Evolutionary conservation across 1,140 invertebrate genomes (phyloP), one percentile per base, ranked within the genome.

Genomic region (Cardiocondyla obscurior): DNA sequence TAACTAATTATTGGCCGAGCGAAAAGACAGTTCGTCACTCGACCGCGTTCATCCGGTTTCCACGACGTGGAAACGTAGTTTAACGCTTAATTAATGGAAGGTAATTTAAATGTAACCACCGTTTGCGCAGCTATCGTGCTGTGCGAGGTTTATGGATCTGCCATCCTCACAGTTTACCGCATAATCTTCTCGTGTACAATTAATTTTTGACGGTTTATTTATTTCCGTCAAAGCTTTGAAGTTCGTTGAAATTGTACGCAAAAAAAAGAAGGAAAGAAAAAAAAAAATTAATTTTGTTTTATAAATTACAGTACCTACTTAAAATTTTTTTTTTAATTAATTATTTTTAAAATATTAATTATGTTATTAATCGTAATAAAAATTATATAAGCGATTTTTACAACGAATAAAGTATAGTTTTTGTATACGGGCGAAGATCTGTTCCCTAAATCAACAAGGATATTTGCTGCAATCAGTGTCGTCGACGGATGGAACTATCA

Each of bases 1-100:
- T 85, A 85, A 79, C 19, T 22, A 70, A 77, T 85, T 72, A 85
- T 73, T 49, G 42, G 10, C 8, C 8, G 22, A 57, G 19, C 58
- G 74, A 57, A 57, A 73, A 70, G 81, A 81, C 62, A 81, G 39
- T 85, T 81, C 81, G 74, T 84, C 82, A 65, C 42, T n/a, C n/a
- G 14, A 49, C 14, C 49, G 12, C 44, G 84, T 70, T 36, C 36
- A 58, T 53, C n/a, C 44, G 22, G 39, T 58, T 69, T 39, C 60
- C 79, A 30, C 64, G 22, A 67, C 49, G 19, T 49, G 64, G 33
- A 57, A 90, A 90, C 90, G 85, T 83, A 89, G 83, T 87, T 83
- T 85, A 82, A 69, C 87, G 85, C 84, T 89, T 90, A 85, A 90
- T 90, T 90, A 88, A 90, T 83, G 81, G 81, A 77, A 85, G 77